phyloP scores from a whole-genome alignment of 2,888 invertebrate genomes.

The Rapana venosa region DNA sequence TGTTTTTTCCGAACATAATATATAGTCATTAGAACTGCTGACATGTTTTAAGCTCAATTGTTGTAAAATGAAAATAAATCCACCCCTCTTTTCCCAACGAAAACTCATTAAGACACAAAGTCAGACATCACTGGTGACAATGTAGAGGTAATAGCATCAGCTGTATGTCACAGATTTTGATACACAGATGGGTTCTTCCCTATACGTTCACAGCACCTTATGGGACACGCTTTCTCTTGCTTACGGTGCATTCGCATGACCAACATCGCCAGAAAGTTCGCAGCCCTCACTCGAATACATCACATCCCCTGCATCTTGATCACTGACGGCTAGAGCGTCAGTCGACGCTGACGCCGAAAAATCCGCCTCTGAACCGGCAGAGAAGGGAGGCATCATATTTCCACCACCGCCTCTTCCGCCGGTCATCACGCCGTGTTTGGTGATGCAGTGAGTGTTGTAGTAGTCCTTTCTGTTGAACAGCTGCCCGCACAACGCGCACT shows the following conservation, averaged over 20 bases:
- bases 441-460: slow-evolving; percentile 30
- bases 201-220: neutral
- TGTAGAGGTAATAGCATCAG: too few species aligned
- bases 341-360: neutral
- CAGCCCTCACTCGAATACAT: slow-evolving; percentile 46
- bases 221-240: neutral
- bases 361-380: neutral
- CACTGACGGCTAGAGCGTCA: neutral
- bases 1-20: too few species aligned
- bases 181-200: too few species aligned
- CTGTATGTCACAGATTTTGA: too few species aligned
- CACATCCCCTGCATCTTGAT: slow-evolving; percentile 47
- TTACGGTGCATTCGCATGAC: neutral
- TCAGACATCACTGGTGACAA: too few species aligned
- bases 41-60: too few species aligned
- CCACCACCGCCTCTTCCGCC: neutral
- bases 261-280: neutral
- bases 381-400: neutral
- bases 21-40: too few species aligned
- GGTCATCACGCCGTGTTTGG: slow-evolving; percentile 22
- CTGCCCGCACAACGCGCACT: slow-evolving; percentile 30
- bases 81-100: too few species aligned
- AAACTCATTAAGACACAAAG: too few species aligned
- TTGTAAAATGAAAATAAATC: too few species aligned
- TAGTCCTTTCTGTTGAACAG: slow-evolving; percentile 33